phyloP scores from a whole-genome alignment of 2,888 invertebrate genomes.

The Limenitis camilla region DNA sequence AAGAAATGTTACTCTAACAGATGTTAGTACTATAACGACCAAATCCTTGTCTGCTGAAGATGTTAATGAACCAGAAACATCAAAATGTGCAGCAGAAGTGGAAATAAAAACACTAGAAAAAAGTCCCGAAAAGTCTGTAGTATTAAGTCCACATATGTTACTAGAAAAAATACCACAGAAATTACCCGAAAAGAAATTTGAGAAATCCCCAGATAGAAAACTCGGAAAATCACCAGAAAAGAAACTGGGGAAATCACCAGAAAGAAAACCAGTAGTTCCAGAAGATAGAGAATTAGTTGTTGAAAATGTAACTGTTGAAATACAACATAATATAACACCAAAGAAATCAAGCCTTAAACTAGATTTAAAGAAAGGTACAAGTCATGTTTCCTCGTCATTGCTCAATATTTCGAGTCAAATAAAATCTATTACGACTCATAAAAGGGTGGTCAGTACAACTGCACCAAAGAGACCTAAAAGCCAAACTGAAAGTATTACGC shows the following conservation, averaged over 20 bases:
- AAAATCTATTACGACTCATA: constrained; percentile 67
- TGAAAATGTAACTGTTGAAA: constrained; percentile 68
- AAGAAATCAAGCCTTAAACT: constrained; percentile 66
- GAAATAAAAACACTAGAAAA: constrained; percentile 9
- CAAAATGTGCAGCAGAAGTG: constrained; percentile 23
- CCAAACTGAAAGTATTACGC: constrained; percentile 40
- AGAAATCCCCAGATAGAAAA: constrained; percentile 19
- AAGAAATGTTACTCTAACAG: constrained; percentile 51
- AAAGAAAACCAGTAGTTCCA: constrained; percentile 28
- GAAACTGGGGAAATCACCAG: constrained; percentile 32
- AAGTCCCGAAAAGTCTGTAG: constrained; percentile 10
- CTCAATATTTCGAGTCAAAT: constrained; percentile 70
- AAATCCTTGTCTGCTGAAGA: constrained; percentile 55
- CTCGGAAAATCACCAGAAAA: constrained; percentile 19
- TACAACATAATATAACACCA: constrained; percentile 67
- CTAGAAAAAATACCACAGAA: constrained; percentile 17
- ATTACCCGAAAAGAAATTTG: constrained; percentile 16
- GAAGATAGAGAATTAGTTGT: constrained; percentile 51
- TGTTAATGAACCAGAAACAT: constrained; percentile 31
- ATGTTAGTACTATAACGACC: constrained; percentile 61
- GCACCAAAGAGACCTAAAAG: constrained; percentile 55
- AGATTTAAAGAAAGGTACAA: constrained; percentile 63
- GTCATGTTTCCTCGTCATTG: constrained; percentile 58
- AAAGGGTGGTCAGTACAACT: constrained; percentile 61
- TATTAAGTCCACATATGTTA: constrained; percentile 13